Conservation (phyloP, 2,888 invertebrate genomes). For the Caenorhabditis imperialis region DNA sequence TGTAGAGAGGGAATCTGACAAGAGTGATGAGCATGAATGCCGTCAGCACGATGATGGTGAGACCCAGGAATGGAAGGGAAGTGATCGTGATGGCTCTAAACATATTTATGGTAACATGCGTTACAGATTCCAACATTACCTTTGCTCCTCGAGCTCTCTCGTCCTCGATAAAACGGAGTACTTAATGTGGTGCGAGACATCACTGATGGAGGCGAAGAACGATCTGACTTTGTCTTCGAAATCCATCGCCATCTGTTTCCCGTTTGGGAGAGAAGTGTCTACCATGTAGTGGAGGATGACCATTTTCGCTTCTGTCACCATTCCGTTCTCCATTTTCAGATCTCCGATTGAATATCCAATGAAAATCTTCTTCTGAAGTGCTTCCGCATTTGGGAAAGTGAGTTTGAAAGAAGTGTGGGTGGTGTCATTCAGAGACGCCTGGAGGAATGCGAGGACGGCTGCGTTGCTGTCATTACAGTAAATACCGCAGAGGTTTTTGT, state of each 20-base stretch:
- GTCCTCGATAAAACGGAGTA: constrained; percentile 69
- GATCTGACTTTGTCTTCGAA: constrained; percentile 68
- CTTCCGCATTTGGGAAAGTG: constrained; percentile 72
- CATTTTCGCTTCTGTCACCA: constrained; percentile 63
- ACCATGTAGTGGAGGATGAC: constrained; percentile 76
- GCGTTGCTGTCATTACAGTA: constrained; percentile 77
- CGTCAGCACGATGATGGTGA: constrained; percentile 71
- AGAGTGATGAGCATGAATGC: constrained; percentile 74
- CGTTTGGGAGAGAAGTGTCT: constrained; percentile 64
- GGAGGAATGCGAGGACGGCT: constrained; percentile 70
- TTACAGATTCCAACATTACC: constrained; percentile 33
- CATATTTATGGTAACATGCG: not conserved
- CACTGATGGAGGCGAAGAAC: constrained; percentile 66
- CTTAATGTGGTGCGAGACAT: constrained; percentile 62
- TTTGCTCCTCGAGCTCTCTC: constrained; percentile 74
- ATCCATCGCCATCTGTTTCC: constrained; percentile 59
- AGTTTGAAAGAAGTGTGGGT: constrained; percentile 53
- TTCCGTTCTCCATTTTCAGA: constrained; percentile 53
- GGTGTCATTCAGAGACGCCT: constrained; percentile 61
- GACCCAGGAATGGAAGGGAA: constrained; percentile 70
- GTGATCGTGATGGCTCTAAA: constrained; percentile 68
- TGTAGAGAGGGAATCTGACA: constrained; percentile 68
- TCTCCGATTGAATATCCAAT: constrained; percentile 69
- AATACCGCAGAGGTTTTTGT: constrained; percentile 73
- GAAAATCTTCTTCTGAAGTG: constrained; percentile 64